A percentile compares a stretch with the other conserved stretches of the same genome.
These are phyloP conservation scores for Julus scanicus DNA, from an alignment of 2,888 invertebrate species.

Conservation along the genomic window DNA sequence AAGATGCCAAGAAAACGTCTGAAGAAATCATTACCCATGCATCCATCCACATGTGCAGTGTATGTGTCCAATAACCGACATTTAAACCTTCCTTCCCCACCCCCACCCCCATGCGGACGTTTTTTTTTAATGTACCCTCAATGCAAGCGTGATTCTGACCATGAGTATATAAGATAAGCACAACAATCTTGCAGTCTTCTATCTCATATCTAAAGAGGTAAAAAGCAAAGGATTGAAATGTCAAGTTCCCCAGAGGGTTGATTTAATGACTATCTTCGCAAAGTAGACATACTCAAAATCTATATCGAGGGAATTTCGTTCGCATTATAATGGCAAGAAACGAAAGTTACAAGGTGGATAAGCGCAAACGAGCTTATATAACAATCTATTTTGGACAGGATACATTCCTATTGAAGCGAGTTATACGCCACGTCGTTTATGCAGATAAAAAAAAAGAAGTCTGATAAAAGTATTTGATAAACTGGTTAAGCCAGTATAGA, in stretches of 20 bases:
- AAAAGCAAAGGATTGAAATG: constrained; percentile 11
- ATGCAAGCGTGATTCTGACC: background rate
- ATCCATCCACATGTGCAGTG: no score
- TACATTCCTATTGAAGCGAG: background rate
- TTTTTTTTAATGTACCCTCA: no score
- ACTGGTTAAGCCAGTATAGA: background rate
- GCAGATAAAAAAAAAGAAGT: constrained; percentile 25
- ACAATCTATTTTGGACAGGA: constrained; percentile 44
- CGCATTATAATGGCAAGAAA: constrained; percentile 10
- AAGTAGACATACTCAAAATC: constrained; percentile 28
- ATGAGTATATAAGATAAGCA: background rate
- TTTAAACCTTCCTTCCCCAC: no score
- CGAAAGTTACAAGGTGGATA: constrained; percentile 33
- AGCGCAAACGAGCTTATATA: constrained; percentile 34
- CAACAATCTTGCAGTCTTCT: background rate
- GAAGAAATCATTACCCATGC: no score
- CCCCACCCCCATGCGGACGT: background rate
- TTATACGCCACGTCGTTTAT: background rate
- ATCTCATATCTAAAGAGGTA: background rate
- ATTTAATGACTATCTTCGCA: background rate
- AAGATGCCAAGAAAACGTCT: no score
- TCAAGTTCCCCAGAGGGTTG: background rate
- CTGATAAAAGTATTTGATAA: background rate
- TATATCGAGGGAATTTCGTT: constrained; percentile 25
- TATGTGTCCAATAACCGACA: no score